Percentiles rank a stretch among this genome's conserved stretches.
Evolutionary conservation across 1,140 invertebrate species (phyloP).

Genomic region (Ostrea edulis): DNA sequence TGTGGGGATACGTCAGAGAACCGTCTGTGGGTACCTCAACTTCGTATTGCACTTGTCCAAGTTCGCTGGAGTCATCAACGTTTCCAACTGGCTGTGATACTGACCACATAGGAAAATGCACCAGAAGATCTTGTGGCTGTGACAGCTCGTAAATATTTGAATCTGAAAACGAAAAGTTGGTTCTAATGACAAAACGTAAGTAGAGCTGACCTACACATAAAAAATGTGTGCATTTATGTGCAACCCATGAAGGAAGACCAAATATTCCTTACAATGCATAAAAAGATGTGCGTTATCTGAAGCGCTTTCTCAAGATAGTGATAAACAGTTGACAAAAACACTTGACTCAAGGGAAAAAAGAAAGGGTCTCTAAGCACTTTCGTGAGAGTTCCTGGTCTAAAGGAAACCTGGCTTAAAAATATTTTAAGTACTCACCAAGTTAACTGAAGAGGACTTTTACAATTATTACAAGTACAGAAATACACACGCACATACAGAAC

Average conservation of each 20-base stretch:
- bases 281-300: neutral
- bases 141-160: slow-evolving; percentile 53
- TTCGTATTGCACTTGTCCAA: slow-evolving; percentile 51
- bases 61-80: slow-evolving; percentile 33
- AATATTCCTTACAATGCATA: too few relatives aligned
- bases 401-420: too few relatives aligned
- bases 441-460: too few relatives aligned
- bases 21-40: slow-evolving; percentile 46
- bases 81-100: neutral
- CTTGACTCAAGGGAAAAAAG: neutral
- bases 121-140: slow-evolving; percentile 53
- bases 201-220: neutral
- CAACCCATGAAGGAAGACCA: too few relatives aligned
- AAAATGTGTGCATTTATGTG: neutral
- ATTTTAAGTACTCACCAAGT: too few relatives aligned
- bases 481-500: too few relatives aligned
- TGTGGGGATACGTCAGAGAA: slow-evolving; percentile 46
- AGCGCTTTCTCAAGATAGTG: neutral
- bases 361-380: neutral
- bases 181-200: neutral
- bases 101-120: slow-evolving; percentile 50
- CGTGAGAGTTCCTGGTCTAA: too few relatives aligned
- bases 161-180: slow-evolving; percentile 28
- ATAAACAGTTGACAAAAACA: neutral
- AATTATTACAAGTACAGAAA: too few relatives aligned